phyloP scores from a whole-genome alignment of 2,113 vertebrate genomes.

The Ailurus styani region DNA sequence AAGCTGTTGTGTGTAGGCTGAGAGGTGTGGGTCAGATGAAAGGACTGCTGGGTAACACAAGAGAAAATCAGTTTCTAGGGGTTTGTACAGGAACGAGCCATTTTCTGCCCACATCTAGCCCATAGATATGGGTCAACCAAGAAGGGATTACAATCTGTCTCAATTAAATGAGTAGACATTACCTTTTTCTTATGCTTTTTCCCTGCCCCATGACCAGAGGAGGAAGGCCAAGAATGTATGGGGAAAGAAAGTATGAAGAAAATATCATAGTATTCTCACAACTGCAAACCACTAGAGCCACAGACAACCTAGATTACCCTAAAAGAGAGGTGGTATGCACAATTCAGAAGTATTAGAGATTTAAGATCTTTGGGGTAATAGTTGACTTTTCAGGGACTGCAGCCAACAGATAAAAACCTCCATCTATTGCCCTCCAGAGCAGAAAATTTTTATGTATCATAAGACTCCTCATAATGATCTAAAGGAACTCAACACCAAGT shows the following conservation, averaged over 20 bases:
- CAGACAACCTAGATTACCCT: not conserved
- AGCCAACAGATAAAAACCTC: not conserved
- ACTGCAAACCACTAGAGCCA: not conserved
- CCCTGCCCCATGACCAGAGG: not conserved
- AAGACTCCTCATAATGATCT: not conserved
- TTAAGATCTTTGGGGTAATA: not conserved
- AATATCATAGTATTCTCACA: not conserved
- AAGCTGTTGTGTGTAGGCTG: not conserved
- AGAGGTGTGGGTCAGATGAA: not conserved
- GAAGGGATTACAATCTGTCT: not conserved
- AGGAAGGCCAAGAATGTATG: not conserved
- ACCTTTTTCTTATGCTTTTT: not conserved
- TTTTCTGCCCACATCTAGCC: not conserved
- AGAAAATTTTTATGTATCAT: not conserved
- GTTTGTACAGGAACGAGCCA: not conserved
- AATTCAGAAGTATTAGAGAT: too few species aligned
- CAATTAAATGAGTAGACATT: not conserved
- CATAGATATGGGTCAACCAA: not conserved
- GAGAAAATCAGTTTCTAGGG: rapidly evolving
- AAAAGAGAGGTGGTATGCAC: not conserved
- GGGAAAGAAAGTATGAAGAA: not conserved
- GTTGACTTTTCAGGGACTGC: not conserved
- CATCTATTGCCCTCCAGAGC: not conserved
- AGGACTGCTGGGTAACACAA: not conserved
- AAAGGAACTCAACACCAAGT: not conserved